A percentile compares a stretch with the other conserved stretches of the same genome.
Conservation (phyloP, 2,888 invertebrate species). For the Osmoderma eremita region DNA sequence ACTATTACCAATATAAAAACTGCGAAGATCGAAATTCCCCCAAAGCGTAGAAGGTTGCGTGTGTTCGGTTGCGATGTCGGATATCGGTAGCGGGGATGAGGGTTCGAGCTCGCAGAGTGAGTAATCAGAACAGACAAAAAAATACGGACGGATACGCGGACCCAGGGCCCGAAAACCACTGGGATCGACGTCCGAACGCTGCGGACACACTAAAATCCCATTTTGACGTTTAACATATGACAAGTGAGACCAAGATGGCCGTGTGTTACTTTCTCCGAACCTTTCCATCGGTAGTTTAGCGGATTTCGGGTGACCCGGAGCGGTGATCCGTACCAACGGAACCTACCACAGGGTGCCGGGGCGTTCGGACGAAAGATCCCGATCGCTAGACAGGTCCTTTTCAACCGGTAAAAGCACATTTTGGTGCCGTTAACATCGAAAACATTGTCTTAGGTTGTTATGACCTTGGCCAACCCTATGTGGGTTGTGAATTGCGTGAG, state of each 20-base stretch:
- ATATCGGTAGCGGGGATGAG: slow-evolving; percentile 83
- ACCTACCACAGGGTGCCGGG: slow-evolving; percentile 16
- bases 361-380: slow-evolving; percentile 29
- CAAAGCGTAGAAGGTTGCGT: slow-evolving; percentile 61
- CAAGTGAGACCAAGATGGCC: slow-evolving; percentile 48
- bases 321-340: slow-evolving; percentile 17
- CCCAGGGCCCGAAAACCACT: slow-evolving; percentile 30
- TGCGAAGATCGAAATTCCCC: slow-evolving; percentile 42
- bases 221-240: slow-evolving; percentile 48
- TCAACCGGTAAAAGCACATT: slow-evolving; percentile 32
- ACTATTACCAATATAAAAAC: slow-evolving; percentile 35
- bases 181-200: slow-evolving; percentile 40
- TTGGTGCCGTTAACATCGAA: slow-evolving; percentile 39
- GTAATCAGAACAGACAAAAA: slow-evolving; percentile 59
- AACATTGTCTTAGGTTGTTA: slow-evolving; percentile 61
- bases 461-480: slow-evolving; percentile 63
- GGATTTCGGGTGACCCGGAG: slow-evolving; percentile 27
- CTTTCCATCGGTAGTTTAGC: slow-evolving; percentile 32
- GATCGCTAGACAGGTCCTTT: slow-evolving; percentile 19
- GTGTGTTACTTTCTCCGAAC: slow-evolving; percentile 46
- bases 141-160: slow-evolving; percentile 34
- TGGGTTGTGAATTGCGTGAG: slow-evolving; percentile 57
- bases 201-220: slow-evolving; percentile 31
- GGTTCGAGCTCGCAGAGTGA: slow-evolving; percentile 82
- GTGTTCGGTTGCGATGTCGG: slow-evolving; percentile 72